These are phyloP conservation scores for Albula goreensis DNA, from an alignment of 2,113 vertebrate species.

Conservation along the genomic window DNA sequence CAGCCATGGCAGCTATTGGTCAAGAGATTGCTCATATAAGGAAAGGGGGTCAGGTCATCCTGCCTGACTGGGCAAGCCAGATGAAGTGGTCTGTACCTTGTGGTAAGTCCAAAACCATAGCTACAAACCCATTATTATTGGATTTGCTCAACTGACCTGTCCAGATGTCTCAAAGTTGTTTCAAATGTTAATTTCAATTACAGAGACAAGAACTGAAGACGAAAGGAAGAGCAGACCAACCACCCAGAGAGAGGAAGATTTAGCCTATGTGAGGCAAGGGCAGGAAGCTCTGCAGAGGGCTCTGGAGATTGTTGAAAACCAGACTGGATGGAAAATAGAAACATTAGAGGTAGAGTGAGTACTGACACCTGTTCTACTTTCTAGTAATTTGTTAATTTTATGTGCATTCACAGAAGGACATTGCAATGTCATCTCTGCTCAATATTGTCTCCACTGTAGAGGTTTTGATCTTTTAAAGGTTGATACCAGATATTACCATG, in stretches of 20 bases:
- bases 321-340: conserved; percentile 64
- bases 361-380: too few species aligned
- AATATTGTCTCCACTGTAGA: too few species aligned
- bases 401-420: too few species aligned
- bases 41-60: conserved; percentile 24
- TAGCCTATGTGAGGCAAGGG: conserved; percentile 60
- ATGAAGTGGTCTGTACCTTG: conserved; percentile 4
- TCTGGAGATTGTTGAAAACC: conserved; percentile 62
- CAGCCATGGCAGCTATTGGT: conserved; percentile 59
- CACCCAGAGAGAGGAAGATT: conserved; percentile 42
- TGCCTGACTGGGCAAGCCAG: conserved; percentile 16
- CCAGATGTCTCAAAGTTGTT: background rate
- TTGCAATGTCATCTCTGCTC: too few species aligned
- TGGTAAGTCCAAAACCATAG: conserved; percentile 40
- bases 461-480: too few species aligned
- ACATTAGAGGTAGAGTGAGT: conserved; percentile 53
- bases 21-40: conserved; percentile 58
- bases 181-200: background rate
- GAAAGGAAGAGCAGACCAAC: background rate
- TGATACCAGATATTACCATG: background rate
- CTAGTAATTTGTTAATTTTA: too few species aligned
- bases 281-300: conserved; percentile 64
- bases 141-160: background rate
- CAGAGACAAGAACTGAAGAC: conserved; percentile 40
- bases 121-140: too few species aligned